Base-by-base conservation (phyloP, 1,140 invertebrate species). In the Rhagoletis pomonella region DNA sequence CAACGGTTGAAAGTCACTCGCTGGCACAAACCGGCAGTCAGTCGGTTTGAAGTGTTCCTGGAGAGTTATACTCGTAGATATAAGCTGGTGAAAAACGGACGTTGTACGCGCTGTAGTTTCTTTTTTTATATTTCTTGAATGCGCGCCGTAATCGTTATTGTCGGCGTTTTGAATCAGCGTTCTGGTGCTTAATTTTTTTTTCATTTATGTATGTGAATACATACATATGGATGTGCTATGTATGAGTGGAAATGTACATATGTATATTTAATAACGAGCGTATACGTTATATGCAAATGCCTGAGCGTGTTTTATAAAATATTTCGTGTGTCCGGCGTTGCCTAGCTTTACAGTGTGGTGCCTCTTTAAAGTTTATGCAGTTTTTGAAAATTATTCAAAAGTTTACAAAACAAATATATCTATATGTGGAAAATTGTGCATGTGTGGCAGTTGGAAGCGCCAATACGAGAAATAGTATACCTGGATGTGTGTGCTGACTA, bases 1-100 rank as follows among this genome's bases (percentile, higher is more conserved):
- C 17, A 50, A 55, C 17, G 73, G 39, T 55, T 81, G 73, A 81
- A 81, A 55, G 17, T 29, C 47, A 47, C 73, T 81, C 73, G 44
- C 12, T 44, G 14, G 42, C 42, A 47, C 47, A n/a, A 50, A 81
- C n/a, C 73, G 73, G n/a, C 47, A 81, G n/a, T 58, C 50, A 81
- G 73, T 81, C 47, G 73, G 2, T 50, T 81, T 14, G 50, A 55
- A 42, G 14, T 58, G n/a, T 55, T 81, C 73, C 73, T 81, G 44
- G 44, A 77, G 44, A 77, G 73, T 55, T 77, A 19, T 4, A 77
- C n/a, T 4, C 29, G 29, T 29, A 29, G 29, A 29, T 29, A 67
- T 1, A 67, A 29, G 29, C 47, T 47, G 14, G 44, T 77, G 47
- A 9, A 29, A 29, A 29, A 29, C 29, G 29, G 29, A 62, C 60